Base-by-base conservation (phyloP, 1,140 invertebrate genomes). In the Euwallacea fornicatus region DNA sequence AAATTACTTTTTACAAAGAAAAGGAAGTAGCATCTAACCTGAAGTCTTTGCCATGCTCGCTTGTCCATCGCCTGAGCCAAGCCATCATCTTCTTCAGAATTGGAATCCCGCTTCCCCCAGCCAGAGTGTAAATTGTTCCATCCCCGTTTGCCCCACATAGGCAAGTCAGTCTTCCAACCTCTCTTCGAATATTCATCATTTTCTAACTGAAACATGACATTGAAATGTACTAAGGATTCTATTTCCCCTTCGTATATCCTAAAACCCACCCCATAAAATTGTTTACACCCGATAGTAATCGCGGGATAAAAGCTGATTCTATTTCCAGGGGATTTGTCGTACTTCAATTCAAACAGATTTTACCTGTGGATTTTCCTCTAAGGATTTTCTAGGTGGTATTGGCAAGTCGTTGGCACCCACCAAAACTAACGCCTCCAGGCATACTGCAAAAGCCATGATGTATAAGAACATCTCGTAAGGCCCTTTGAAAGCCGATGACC, bases 71-170 rank as follows among this genome's bases (percentile, higher is more conserved):
- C 53, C 44, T 70, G 65, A 46, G 69, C 21, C 55, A 54, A 66
- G 58, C 53, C 60, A 54, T 67, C 69, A 42, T 67, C 54, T 10
- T 76, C 74, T 41, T 60, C 74, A 58, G 73, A 78, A 4, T 33
- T 33, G 0, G 73, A 50, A 55, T 79, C 82, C 4, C 87, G 78
- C 75, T 89, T 89, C 8, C 87, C 88, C 88, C 88, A 90, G 0
- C 84, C 84, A 0, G 85, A 84, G 70, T 86, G 85, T 4, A 89
- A 76, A 62, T 86, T 85, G 59, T 86, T 84, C 88, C 88, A 89
- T 21, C 82, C 85, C 6, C 88, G 80, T 71, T 90, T 89, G 62
- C 85, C 87, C 83, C 77, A 84, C 77, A 82, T 68, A 76, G 81
- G 81, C 76, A 83, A 66, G 77, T 82, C 76, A 66, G 73, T 76